Evolutionary conservation across 2,797 vertebrate genomes (phyloP), one percentile per base, ranked within the genome.

Genomic region (Sebastolobus altivelis): DNA sequence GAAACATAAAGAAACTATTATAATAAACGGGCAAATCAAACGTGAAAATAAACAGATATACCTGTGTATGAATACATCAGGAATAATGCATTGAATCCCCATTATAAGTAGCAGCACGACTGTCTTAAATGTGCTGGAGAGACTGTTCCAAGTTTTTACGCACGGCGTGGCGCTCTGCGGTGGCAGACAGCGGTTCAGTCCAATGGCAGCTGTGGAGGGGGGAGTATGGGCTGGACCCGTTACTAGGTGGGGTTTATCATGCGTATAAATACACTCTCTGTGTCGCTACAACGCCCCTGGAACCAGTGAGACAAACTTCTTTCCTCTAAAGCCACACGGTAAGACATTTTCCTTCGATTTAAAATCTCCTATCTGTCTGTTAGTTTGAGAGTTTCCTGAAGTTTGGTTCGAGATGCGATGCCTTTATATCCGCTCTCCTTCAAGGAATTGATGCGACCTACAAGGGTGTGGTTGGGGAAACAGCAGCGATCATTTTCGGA

Each of bases 161-260:
- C 85, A 73, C 55, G 55, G 10, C 62, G 62, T 0, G 65, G 35
- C 65, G 25, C 75, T 25, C 25, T 25, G 25, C 1, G 25, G 25
- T 25, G 25, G 52, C 71, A 67, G 70, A 20, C 82, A 62, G 82
- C 27, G 29, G 58, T 60, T 70, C 80, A 67, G 22, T 80, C 89
- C 89, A 88, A 79, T 85, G 3, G 73, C 59, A 77, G 82, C 65
- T 25, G 63, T 10, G 79, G 63, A 76, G 2, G 18, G 3, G 14
- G 3, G 37, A 14, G 22, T 3, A 22, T 85, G 93, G 90, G 92
- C 84, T 62, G 91, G 46, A 31, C 84, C 55, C 12, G 77, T 81
- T 72, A 66, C 87, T 87, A 94, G 95, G 95, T 94, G 95, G 82
- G 83, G 94, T 92, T 87, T 88, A 13, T 69, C 56, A 10, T 14